Percentiles rank a stretch among this genome's conserved stretches.
Evolutionary conservation across 2,113 vertebrate genomes (phyloP).

Genomic region (Eretmochelys imbricata): DNA sequence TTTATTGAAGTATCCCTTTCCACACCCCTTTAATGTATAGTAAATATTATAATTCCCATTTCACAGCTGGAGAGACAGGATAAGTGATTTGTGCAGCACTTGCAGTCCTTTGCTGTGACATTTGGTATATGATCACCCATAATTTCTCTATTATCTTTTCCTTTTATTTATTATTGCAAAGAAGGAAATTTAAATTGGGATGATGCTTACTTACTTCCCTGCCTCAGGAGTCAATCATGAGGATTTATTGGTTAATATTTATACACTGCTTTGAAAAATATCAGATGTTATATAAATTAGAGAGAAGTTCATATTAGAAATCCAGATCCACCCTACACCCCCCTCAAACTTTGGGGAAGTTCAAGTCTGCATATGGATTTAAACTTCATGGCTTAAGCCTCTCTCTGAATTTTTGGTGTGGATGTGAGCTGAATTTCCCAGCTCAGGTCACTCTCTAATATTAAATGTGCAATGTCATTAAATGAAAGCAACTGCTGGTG

Average conservation of each 20-base stretch:
- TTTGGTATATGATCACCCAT: slow-evolving; percentile 16
- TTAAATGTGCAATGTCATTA: not conserved
- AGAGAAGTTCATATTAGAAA: not conserved
- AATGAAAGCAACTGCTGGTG: slow-evolving; percentile 9
- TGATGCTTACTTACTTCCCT: slow-evolving; percentile 5
- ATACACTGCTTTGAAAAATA: not conserved
- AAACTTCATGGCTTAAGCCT: not conserved
- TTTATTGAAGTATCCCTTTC: slow-evolving; percentile 10
- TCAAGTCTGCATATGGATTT: not conserved
- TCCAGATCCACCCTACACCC: accelerated
- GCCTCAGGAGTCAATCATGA: not conserved
- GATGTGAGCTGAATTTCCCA: not conserved
- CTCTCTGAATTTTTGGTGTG: not conserved
- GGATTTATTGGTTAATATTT: slow-evolving; percentile 43
- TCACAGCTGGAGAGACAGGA: slow-evolving; percentile 63
- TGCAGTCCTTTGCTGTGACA: slow-evolving; percentile 40
- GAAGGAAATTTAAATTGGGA: slow-evolving; percentile 36
- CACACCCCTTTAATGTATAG: slow-evolving; percentile 6
- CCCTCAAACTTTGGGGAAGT: not conserved
- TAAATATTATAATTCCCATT: slow-evolving; percentile 18
- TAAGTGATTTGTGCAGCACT: slow-evolving; percentile 51
- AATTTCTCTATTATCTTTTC: slow-evolving; percentile 31
- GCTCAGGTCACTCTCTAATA: not conserved
- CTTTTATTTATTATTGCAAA: slow-evolving; percentile 49
- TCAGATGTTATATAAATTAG: not conserved